Percentiles rank a stretch among this genome's conserved stretches.
phyloP scores from a whole-genome alignment of 2,113 vertebrate genomes.

The Octodon degus region DNA sequence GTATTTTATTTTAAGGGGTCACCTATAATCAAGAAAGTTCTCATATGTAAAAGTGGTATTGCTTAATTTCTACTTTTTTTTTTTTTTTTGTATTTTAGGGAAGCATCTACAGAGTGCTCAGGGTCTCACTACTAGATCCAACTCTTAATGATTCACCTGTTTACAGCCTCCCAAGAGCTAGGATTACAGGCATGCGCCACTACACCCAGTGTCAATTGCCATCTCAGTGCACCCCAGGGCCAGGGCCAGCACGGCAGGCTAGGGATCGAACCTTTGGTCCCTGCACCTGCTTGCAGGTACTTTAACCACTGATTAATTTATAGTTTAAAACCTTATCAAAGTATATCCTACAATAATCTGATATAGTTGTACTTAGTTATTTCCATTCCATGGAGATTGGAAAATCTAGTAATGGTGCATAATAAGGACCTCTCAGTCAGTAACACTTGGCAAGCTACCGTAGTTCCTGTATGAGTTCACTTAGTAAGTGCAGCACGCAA shows the following conservation, averaged over 20 bases:
- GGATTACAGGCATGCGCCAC: too few relatives aligned
- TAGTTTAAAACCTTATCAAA: not conserved
- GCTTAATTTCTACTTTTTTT: not conserved
- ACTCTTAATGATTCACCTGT: too few relatives aligned
- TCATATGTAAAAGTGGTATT: not conserved
- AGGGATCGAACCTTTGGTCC: too few relatives aligned
- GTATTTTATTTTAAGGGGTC: not conserved
- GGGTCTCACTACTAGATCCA: too few relatives aligned
- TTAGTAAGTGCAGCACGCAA: not conserved
- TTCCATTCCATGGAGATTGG: not conserved
- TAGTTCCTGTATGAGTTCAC: not conserved
- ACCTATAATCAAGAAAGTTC: not conserved
- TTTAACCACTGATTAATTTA: too few relatives aligned
- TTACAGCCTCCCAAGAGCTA: too few relatives aligned
- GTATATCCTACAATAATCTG: not conserved
- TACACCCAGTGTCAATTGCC: too few relatives aligned
- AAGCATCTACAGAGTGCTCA: too few relatives aligned
- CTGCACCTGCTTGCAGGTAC: too few relatives aligned
- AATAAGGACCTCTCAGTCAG: not conserved
- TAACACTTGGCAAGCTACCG: not conserved
- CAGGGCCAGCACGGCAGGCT: too few relatives aligned
- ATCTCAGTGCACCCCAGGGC: too few relatives aligned
- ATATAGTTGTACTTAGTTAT: not conserved
- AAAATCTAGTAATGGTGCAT: not conserved
- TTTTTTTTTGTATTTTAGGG: too few relatives aligned